Evolutionary conservation across 1,140 invertebrate species (phyloP).

Genomic region (Linepithema humile): DNA sequence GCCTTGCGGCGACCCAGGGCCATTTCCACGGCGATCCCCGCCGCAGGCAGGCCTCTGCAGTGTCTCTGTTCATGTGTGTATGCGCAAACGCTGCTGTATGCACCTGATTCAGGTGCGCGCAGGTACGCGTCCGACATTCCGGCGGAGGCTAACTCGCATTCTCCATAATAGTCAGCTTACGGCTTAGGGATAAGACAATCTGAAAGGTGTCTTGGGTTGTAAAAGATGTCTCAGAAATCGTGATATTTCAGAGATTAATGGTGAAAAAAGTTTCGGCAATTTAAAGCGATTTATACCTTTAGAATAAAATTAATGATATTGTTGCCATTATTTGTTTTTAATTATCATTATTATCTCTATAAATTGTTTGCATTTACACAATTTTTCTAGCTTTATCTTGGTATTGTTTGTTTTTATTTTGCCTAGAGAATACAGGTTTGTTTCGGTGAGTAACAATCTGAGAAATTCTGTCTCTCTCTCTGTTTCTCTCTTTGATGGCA

Average conservation of each 20-base stretch:
- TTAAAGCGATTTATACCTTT: neutral
- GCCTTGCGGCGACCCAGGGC: slow-evolving; percentile 68
- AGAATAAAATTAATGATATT: neutral
- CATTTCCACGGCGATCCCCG: slow-evolving; percentile 62
- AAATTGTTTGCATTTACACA: neutral
- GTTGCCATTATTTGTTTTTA: neutral
- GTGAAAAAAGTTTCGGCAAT: neutral
- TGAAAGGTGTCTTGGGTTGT: neutral
- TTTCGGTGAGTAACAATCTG: neutral
- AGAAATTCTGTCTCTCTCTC: slow-evolving; percentile 31
- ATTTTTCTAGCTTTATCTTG: neutral
- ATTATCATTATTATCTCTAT: neutral
- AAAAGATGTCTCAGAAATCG: neutral
- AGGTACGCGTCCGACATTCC: slow-evolving; percentile 15
- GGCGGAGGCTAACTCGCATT: slow-evolving; percentile 4
- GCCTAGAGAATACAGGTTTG: slow-evolving; percentile 13
- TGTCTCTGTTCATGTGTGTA: slow-evolving; percentile 9
- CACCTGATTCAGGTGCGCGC: slow-evolving; percentile 45
- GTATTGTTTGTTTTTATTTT: neutral
- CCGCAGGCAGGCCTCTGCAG: slow-evolving; percentile 24
- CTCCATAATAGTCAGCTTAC: neutral
- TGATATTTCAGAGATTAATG: neutral
- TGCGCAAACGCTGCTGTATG: neutral
- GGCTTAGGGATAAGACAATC: neutral
- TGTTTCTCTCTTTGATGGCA: slow-evolving; percentile 15